Evolutionary conservation across 2,888 invertebrate genomes (phyloP).

Genomic region (Cerastis leucographa): DNA sequence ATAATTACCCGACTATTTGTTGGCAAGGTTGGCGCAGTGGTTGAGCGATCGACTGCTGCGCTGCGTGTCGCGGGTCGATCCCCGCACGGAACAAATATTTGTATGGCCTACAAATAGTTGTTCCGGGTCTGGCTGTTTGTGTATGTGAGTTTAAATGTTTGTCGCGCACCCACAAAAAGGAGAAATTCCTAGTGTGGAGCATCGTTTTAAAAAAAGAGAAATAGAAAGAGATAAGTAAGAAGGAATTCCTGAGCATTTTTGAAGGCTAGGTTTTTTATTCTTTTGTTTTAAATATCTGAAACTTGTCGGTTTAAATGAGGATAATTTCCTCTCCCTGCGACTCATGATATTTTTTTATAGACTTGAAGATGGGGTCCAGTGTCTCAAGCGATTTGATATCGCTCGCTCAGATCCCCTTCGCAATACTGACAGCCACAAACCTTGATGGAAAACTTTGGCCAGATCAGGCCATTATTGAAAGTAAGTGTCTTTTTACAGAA

Average conservation of each 20-base stretch:
- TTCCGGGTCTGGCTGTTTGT: too few relatives aligned
- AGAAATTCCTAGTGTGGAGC: too few relatives aligned
- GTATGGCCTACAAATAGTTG: too few relatives aligned
- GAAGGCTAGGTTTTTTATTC: not conserved
- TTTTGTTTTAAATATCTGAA: not conserved
- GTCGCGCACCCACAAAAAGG: too few relatives aligned
- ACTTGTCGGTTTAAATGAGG: not conserved
- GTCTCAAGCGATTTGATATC: constrained; percentile 5
- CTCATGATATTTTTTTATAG: not conserved
- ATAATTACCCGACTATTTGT: not conserved
- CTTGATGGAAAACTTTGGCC: constrained; percentile 5
- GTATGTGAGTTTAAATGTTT: too few relatives aligned
- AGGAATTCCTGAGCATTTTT: not conserved
- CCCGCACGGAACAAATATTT: too few relatives aligned
- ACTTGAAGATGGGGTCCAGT: constrained; percentile 27
- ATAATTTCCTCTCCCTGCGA: not conserved
- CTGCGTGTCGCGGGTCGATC: too few relatives aligned
- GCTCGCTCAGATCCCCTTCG: constrained; percentile 5
- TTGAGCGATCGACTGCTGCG: too few relatives aligned
- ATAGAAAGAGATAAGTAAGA: too few relatives aligned
- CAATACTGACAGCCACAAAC: not conserved
- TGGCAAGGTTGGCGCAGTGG: too few relatives aligned
- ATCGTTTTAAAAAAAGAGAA: too few relatives aligned
- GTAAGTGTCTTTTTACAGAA: constrained; percentile 14
- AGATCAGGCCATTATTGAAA: constrained; percentile 5